Conservation (phyloP, 1,140 invertebrate genomes). For the Streblospio benedicti region DNA sequence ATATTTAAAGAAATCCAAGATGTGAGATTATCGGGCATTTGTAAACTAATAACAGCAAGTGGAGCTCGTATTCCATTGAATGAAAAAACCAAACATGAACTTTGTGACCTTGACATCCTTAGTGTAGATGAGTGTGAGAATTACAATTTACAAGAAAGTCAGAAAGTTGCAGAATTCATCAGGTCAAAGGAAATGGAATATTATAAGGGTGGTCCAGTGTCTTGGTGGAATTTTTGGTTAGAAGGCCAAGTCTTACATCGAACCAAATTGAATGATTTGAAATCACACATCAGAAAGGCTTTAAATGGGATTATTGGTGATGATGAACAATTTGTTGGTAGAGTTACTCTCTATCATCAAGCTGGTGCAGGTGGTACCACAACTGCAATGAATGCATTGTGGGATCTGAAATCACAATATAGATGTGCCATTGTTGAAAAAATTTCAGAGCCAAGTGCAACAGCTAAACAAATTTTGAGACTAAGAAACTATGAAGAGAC, state of each 20-base stretch:
- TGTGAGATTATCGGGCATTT: not conserved
- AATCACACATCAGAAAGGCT: conserved; percentile 12
- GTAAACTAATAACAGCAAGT: conserved; percentile 20
- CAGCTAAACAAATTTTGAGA: conserved; percentile 24
- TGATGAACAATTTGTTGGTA: conserved; percentile 23
- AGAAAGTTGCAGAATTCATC: not conserved
- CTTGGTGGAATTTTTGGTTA: conserved; percentile 30
- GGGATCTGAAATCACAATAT: conserved; percentile 25
- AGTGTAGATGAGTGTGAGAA: conserved; percentile 23
- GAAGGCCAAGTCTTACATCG: conserved; percentile 25
- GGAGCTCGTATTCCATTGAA: conserved; percentile 22
- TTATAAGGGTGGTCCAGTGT: conserved; percentile 23
- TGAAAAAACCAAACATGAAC: conserved; percentile 25
- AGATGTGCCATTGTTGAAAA: conserved; percentile 27
- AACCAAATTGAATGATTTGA: conserved; percentile 16
- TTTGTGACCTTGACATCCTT: conserved; percentile 26
- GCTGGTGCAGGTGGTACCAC: conserved; percentile 33
- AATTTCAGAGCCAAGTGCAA: conserved; percentile 24
- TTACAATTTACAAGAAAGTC: not conserved
- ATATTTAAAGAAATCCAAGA: conserved; percentile 16
- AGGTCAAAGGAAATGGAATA: conserved; percentile 21
- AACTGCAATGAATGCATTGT: conserved; percentile 27
- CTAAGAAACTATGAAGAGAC: conserved; percentile 21
- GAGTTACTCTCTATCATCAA: conserved; percentile 26
- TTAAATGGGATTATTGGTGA: conserved; percentile 19